phyloP scores from a whole-genome alignment of 2,113 vertebrate genomes.

The Silurus meridionalis region DNA sequence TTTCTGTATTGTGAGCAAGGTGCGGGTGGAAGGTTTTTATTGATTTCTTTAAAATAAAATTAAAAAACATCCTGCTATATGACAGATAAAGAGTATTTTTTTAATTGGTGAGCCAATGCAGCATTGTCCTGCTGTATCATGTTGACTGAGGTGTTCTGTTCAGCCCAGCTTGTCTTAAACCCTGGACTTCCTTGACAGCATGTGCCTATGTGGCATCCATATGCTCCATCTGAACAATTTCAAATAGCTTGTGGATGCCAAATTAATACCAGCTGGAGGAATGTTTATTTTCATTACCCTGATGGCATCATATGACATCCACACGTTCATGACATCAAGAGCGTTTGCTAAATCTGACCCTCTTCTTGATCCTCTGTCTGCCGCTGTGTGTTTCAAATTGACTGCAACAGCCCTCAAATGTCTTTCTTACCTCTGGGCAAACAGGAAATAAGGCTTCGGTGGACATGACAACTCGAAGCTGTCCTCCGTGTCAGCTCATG shows the following conservation, averaged over 20 bases:
- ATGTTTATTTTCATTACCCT: background rate
- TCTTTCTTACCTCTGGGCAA: slow-evolving; percentile 54
- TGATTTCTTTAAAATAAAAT: background rate
- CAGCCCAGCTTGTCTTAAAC: background rate
- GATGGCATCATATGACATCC: slow-evolving; percentile 70
- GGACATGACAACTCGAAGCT: slow-evolving; percentile 27
- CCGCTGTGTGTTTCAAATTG: slow-evolving; percentile 61
- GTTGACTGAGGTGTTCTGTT: background rate
- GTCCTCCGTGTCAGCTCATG: slow-evolving; percentile 25
- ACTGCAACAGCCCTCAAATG: slow-evolving; percentile 49
- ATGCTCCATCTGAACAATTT: background rate
- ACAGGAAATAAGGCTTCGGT: slow-evolving; percentile 52
- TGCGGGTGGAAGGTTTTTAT: too few species aligned
- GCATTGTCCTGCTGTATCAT: background rate
- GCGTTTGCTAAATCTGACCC: slow-evolving; percentile 62
- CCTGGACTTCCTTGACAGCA: background rate
- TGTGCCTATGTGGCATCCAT: background rate
- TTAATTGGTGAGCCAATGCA: background rate
- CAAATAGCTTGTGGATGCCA: background rate
- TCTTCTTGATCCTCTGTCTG: slow-evolving; percentile 48
- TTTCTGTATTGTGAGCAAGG: background rate
- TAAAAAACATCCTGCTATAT: background rate
- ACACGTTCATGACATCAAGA: slow-evolving; percentile 66
- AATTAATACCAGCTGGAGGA: slow-evolving; percentile 51
- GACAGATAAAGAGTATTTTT: background rate